Evolutionary conservation across 1,140 invertebrate genomes (phyloP), one percentile per base, ranked within the genome.

Genomic region (Diachasma alloeum): DNA sequence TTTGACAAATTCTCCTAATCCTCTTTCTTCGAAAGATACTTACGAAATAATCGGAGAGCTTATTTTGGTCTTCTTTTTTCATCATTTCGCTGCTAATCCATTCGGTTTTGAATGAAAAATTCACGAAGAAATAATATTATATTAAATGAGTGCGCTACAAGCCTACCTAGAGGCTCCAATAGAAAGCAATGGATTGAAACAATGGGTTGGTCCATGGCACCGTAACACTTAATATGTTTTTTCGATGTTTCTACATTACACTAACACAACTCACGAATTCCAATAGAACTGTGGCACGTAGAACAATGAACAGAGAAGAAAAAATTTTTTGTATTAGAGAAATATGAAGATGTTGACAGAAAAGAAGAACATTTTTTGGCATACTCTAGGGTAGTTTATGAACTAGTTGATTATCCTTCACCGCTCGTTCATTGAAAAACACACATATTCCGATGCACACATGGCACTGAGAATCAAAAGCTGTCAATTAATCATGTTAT

Each of bases 401-500:
- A 63, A 26, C 19, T 63, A 63, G 59, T 19, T 63, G 24, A 63
- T 6, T 63, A 63, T 63, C 9, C 24, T 63, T 63, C 59, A 63
- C 59, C 59, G 59, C 59, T 63, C 59, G 59, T 63, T 63, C 15
- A 24, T 26, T 26, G 3, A 26, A 19, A 39, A 19, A 37, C 2
- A 69, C 39, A 69, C 39, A 69, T 17, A 39, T 69, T 69, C 67
- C 67, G 31, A 17, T 69, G 67, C 39, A 63, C 59, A 63, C 59
- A 63, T 63, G 24, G 59, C 59, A 63, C 59, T 15, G 22, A 63
- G 11, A 63, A 63, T 63, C 15, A 24, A 63, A 63, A 63, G 59
- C 59, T 63, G 22, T 63, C 36, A 79, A 76, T 73, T 78, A 80
- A 74, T 68, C 6, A 75, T 71, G 39, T 75, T 66, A 79, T 74